These are phyloP conservation scores for Hozukius guyotensis DNA, from an alignment of 2,797 vertebrate species.

Conservation along the genomic window DNA sequence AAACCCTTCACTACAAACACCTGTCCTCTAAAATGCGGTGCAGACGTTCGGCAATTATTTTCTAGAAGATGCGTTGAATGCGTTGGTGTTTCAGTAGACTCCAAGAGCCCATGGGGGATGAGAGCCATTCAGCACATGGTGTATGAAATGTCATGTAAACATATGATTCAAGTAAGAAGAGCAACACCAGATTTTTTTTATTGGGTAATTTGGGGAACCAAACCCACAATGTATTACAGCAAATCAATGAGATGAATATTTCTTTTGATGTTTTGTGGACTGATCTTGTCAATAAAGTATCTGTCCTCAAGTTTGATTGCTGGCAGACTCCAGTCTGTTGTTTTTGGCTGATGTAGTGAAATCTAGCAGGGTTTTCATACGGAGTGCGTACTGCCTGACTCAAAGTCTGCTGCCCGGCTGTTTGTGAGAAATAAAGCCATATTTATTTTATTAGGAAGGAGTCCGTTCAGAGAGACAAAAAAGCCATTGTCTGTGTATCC, in stretches of 20 bases:
- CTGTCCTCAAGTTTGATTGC: slow-evolving; percentile 38
- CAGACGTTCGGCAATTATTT: neutral
- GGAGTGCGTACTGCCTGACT: slow-evolving; percentile 36
- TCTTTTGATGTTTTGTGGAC: slow-evolving; percentile 27
- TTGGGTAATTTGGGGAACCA: slow-evolving; percentile 21
- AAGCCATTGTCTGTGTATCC: slow-evolving; percentile 32
- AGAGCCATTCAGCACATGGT: slow-evolving; percentile 5
- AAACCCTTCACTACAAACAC: slow-evolving; percentile 16
- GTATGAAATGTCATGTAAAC: slow-evolving; percentile 32
- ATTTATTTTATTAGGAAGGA: slow-evolving; percentile 60
- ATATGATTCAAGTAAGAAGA: slow-evolving; percentile 18
- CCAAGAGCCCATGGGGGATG: slow-evolving; percentile 6
- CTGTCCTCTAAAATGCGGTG: slow-evolving; percentile 1
- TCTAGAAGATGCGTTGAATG: neutral
- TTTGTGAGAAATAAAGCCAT: slow-evolving; percentile 39
- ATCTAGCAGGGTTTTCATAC: slow-evolving; percentile 33
- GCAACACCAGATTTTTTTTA: slow-evolving; percentile 9
- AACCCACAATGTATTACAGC: slow-evolving; percentile 13
- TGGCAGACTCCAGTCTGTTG: slow-evolving; percentile 28
- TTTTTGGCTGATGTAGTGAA: slow-evolving; percentile 38
- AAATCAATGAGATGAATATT: slow-evolving; percentile 11
- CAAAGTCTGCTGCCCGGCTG: slow-evolving; percentile 35
- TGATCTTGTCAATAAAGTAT: slow-evolving; percentile 36
- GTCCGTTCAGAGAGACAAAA: slow-evolving; percentile 29
- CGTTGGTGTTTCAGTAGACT: neutral